Percentiles rank a stretch among this genome's conserved stretches.
phyloP scores from a whole-genome alignment of 2,113 vertebrate species.

The Lophius piscatorius region DNA sequence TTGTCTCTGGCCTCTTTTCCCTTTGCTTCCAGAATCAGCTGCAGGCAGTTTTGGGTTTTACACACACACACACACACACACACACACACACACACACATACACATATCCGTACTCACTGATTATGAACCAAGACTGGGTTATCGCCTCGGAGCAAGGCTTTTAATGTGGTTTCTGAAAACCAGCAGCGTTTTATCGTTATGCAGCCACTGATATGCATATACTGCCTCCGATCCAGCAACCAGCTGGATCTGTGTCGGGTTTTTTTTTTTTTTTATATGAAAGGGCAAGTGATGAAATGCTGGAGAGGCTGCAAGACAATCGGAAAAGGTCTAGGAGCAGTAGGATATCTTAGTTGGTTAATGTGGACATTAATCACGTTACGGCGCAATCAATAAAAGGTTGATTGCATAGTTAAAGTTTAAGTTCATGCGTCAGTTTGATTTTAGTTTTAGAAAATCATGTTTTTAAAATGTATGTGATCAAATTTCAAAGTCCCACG shows the following conservation, averaged over 20 bases:
- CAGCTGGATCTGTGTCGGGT: background rate
- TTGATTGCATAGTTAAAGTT: too few relatives aligned
- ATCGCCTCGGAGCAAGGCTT: slow-evolving; percentile 24
- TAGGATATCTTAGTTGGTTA: background rate
- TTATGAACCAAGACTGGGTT: slow-evolving; percentile 36
- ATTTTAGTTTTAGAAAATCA: too few relatives aligned
- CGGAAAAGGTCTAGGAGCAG: background rate
- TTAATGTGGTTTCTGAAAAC: slow-evolving; percentile 36
- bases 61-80: slow-evolving; percentile 42
- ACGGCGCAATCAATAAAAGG: too few relatives aligned
- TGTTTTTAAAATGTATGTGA: too few relatives aligned
- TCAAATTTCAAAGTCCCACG: too few relatives aligned
- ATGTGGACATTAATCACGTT: background rate
- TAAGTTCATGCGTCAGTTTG: too few relatives aligned
- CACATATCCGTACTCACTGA: slow-evolving; percentile 46
- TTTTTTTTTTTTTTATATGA: slow-evolving; percentile 31
- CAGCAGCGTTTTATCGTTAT: slow-evolving; percentile 24
- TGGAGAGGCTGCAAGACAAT: background rate
- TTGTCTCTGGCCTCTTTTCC: slow-evolving; percentile 72
- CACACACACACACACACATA: slow-evolving; percentile 37
- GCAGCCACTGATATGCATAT: slow-evolving; percentile 7
- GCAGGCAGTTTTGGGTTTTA: slow-evolving; percentile 43
- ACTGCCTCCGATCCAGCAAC: background rate
- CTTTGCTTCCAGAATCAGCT: slow-evolving; percentile 53
- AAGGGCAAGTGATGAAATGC: slow-evolving; percentile 15